Base-by-base conservation (phyloP, 1,140 invertebrate genomes). In the Drosophila seguyi region DNA sequence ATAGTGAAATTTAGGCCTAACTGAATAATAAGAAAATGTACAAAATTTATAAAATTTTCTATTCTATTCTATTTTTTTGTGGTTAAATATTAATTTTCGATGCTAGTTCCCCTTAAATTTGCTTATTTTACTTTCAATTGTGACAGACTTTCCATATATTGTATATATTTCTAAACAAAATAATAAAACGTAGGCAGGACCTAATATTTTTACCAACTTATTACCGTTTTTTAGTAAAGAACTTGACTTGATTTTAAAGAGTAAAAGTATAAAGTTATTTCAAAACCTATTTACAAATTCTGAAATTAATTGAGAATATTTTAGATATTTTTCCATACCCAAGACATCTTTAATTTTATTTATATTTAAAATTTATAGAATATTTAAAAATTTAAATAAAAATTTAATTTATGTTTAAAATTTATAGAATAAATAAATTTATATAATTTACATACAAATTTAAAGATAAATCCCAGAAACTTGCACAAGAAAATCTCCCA, bases 221-320 rank as follows among this genome's bases (percentile, higher is more conserved):
- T 11, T 27, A 2, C 25, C n/a, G n/a, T 0, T 6, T 27, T 47
- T 25, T 47, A 6, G n/a, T 10, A 27, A 27, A n/a, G 1, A 47
- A 47, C 14, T 16, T 27, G 2, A 4, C 16, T 47, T 47, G 7
- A 27, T n/a, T 22, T 8, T 5, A 45, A 22, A 22, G 13, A 14
- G 16, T 13, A 22, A 14, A 25, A 45, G 5, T 3, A 6, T 31
- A 10, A 6, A 31, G 29, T 16, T 45, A 4, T 14, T 45, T 45
- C 1, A 11, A n/a, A 47, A 5, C 6, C 4, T 10, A 27, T 27
- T n/a, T 48, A n/a, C 0, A n/a, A n/a, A 2, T 11, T 29, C 0
- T 8, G 1, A 47, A 47, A n/a, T 10, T 0, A 27, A 16, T n/a
- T 0, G 7, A 0, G 4, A n/a, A 47, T 25, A 10, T 1, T 0